Evolutionary conservation across 2,113 vertebrate species (phyloP).

Genomic region (Donacobius atricapilla): DNA sequence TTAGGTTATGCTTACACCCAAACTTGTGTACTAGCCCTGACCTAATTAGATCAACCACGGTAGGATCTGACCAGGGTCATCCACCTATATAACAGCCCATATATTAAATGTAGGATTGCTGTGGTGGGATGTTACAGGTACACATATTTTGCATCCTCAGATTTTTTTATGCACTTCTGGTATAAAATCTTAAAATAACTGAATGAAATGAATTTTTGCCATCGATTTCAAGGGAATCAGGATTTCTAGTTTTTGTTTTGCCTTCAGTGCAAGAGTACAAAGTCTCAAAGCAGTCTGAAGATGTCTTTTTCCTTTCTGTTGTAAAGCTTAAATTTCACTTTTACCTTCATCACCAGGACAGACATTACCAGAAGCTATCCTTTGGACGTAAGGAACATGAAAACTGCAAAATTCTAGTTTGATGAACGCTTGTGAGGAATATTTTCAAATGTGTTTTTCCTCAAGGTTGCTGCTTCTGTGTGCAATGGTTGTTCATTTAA

Average conservation of each 20-base stretch:
- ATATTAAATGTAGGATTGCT: background rate
- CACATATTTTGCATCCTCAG: background rate
- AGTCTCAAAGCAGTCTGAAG: slow-evolving; percentile 6
- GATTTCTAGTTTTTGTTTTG: slow-evolving; percentile 17
- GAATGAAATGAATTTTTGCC: background rate
- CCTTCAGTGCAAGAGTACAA: background rate
- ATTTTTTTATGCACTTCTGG: background rate
- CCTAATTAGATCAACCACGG: background rate
- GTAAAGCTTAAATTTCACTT: slow-evolving; percentile 28
- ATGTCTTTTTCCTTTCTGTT: slow-evolving; percentile 17
- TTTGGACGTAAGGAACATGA: slow-evolving; percentile 46
- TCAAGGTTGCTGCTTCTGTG: slow-evolving; percentile 33
- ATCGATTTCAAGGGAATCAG: background rate
- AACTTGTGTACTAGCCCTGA: background rate
- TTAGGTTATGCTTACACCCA: background rate
- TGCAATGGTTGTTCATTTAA: slow-evolving; percentile 10
- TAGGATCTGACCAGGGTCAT: background rate
- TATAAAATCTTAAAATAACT: background rate
- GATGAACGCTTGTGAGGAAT: slow-evolving; percentile 7
- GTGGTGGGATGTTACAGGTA: background rate
- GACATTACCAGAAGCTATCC: slow-evolving; percentile 41
- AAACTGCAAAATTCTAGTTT: slow-evolving; percentile 24
- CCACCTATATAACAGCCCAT: background rate
- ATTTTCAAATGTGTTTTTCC: slow-evolving; percentile 51
- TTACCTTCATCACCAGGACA: slow-evolving; percentile 35